phyloP scores from a whole-genome alignment of 2,888 invertebrate species.

The Noctua fimbriata region DNA sequence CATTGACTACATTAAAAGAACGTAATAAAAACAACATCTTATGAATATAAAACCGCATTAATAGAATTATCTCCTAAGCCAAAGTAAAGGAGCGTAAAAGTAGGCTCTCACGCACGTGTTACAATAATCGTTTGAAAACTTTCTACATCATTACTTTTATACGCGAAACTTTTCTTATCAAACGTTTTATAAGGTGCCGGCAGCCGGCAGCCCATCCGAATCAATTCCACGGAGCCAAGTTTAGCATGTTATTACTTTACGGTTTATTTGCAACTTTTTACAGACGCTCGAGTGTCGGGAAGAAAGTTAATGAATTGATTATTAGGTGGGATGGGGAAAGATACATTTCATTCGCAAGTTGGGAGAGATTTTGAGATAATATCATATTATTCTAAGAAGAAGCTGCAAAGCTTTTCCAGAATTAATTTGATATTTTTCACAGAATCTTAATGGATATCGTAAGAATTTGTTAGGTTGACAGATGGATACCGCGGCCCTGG shows the following conservation, averaged over 20 bases:
- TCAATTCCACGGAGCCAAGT: constrained; percentile 51
- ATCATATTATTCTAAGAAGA: not conserved
- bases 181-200: constrained; percentile 48
- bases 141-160: constrained; percentile 62
- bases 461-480: not conserved
- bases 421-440: not conserved
- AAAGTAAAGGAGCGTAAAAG: constrained; percentile 15
- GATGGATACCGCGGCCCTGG: no score
- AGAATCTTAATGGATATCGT: not conserved
- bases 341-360: not conserved
- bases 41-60: constrained; percentile 7
- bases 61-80: constrained; percentile 27
- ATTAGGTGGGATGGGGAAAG: not conserved
- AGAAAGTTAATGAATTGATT: constrained; percentile 27
- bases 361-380: not conserved
- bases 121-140: constrained; percentile 51
- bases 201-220: constrained; percentile 47
- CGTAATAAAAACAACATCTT: not conserved
- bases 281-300: constrained; percentile 5
- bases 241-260: constrained; percentile 52
- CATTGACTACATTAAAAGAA: not conserved
- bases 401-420: not conserved
- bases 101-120: constrained; percentile 38
- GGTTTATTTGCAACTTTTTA: constrained; percentile 40
- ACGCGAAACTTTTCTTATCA: constrained; percentile 60